A percentile compares a stretch with the other conserved stretches of the same genome.
Conservation (phyloP, 64 coral and sea anemone genomes). For the Pocillopora damicornis region DNA sequence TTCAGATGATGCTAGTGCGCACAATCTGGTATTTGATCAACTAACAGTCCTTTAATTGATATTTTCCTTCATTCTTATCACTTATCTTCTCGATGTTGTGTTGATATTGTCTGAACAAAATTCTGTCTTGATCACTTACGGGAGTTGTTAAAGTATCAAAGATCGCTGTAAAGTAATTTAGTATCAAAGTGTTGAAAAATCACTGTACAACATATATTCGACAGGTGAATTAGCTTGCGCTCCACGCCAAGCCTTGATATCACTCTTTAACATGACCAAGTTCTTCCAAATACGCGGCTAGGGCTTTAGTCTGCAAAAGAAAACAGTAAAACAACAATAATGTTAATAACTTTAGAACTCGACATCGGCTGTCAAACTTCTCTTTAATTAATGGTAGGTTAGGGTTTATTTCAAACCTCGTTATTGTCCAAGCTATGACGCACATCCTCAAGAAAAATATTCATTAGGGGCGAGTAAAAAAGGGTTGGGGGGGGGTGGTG, state of each 20-base stretch:
- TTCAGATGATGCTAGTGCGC: no score
- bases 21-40: no score
- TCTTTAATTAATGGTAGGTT: no score
- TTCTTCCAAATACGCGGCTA: slow-evolving; percentile 19
- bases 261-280: background rate
- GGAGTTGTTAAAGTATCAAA: background rate
- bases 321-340: background rate
- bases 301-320: slow-evolving; percentile 4
- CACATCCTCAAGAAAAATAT: no score
- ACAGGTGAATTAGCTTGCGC: background rate
- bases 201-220: background rate
- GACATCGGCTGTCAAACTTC: no score
- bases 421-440: no score
- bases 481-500: no score
- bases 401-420: no score
- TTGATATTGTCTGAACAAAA: background rate
- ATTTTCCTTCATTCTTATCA: background rate
- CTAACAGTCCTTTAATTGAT: no score
- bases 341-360: background rate
- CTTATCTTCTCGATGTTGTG: background rate
- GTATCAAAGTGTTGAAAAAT: background rate
- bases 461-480: no score
- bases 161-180: no score
- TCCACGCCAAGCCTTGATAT: background rate
- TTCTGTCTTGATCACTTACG: background rate